Percentiles rank a stretch among this genome's conserved stretches.
These are phyloP conservation scores for Actinemys pallida DNA, from an alignment of 2,113 vertebrate species.

Conservation along the genomic window DNA sequence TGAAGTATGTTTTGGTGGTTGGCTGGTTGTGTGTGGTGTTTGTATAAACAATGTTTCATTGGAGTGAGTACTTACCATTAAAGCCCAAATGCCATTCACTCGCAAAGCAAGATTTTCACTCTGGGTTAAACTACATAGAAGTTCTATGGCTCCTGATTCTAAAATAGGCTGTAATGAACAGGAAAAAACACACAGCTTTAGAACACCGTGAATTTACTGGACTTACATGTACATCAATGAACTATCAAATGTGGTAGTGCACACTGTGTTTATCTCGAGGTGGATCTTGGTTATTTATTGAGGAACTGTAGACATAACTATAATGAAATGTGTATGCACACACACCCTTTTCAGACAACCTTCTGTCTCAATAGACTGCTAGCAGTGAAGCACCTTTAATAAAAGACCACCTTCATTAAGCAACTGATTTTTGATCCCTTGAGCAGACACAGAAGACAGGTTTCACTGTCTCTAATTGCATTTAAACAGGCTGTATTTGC, in stretches of 20 bases:
- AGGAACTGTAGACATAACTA: not conserved
- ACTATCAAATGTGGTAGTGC: not conserved
- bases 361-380: not conserved
- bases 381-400: not conserved
- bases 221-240: not conserved
- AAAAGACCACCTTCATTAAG: not conserved
- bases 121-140: constrained; percentile 97
- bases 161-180: constrained; percentile 91
- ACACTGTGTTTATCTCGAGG: not conserved
- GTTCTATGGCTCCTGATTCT: constrained; percentile 97
- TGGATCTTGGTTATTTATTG: not conserved
- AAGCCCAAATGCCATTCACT: constrained; percentile 98
- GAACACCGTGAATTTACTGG: not conserved
- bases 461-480: not conserved
- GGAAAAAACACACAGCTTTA: not conserved
- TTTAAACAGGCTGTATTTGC: not conserved
- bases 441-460: not conserved
- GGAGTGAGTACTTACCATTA: constrained; percentile 88
- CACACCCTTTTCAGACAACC: not conserved
- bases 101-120: constrained; percentile 96
- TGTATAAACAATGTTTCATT: not conserved
- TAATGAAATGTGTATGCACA: not conserved
- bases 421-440: not conserved
- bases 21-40: not conserved
- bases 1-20: not conserved